phyloP scores from a whole-genome alignment of 2,113 vertebrate species.

The Plectropomus leopardus region DNA sequence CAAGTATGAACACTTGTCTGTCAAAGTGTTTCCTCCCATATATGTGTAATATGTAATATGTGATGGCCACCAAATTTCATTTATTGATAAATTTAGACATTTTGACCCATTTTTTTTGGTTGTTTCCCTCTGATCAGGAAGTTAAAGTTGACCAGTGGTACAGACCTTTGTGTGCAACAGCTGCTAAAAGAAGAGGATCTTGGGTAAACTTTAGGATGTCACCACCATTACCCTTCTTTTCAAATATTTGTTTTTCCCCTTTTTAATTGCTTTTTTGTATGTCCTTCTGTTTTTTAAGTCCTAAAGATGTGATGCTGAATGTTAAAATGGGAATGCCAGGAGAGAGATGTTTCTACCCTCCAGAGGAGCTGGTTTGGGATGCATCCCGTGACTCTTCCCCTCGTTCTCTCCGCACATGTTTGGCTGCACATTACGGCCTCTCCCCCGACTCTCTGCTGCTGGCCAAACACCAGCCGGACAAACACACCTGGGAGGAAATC shows the following conservation, averaged over 20 bases:
- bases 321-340: constrained; percentile 89
- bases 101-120: background rate
- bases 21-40: background rate
- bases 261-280: background rate
- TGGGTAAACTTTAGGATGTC: constrained; percentile 82
- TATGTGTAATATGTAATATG: background rate
- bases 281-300: constrained; percentile 74
- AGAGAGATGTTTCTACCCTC: constrained; percentile 83
- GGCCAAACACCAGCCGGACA: constrained; percentile 93
- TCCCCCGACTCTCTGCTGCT: constrained; percentile 90
- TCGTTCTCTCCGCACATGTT: constrained; percentile 84
- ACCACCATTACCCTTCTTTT: too few relatives aligned
- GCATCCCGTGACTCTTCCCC: constrained; percentile 85
- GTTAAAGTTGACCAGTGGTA: constrained; percentile 81
- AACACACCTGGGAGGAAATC: constrained; percentile 91
- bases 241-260: too few relatives aligned
- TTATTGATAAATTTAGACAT: background rate
- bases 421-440: constrained; percentile 88
- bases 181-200: constrained; percentile 90
- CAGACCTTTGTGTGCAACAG: constrained; percentile 89
- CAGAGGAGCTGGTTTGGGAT: constrained; percentile 91
- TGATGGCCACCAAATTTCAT: background rate
- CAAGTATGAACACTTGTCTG: constrained; percentile 73
- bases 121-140: constrained; percentile 73
- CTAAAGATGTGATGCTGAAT: constrained; percentile 89